Percentiles rank a stretch among this genome's conserved stretches.
These are phyloP conservation scores for Celastrina argiolus DNA, from an alignment of 2,888 invertebrate species.

Conservation along the genomic window DNA sequence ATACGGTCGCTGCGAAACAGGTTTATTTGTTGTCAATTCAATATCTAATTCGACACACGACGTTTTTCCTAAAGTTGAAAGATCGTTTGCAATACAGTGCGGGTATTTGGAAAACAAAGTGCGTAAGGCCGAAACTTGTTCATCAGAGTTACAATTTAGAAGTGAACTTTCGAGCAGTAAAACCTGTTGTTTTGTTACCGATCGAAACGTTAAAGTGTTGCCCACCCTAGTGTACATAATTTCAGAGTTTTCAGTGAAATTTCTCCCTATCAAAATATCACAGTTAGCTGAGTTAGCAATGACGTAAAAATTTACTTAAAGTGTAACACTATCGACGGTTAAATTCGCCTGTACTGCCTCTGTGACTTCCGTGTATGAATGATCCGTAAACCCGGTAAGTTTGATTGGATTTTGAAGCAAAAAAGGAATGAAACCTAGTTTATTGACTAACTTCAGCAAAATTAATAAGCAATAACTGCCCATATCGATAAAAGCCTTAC, in stretches of 20 bases:
- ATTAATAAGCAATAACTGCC: conserved; percentile 19
- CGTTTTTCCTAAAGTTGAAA: no score
- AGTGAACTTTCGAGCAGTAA: no score
- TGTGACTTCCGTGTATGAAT: neutral
- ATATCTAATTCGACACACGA: no score
- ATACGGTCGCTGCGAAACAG: conserved; percentile 21
- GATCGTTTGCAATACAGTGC: no score
- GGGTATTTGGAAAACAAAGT: no score
- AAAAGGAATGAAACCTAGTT: neutral
- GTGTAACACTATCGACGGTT: neutral
- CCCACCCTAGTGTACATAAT: conserved; percentile 33
- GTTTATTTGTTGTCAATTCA: no score
- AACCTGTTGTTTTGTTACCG: neutral
- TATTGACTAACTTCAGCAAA: neutral
- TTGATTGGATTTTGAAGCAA: neutral
- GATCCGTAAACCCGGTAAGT: neutral
- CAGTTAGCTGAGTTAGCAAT: conserved; percentile 26
- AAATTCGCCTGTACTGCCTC: neutral
- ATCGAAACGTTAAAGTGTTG: conserved; percentile 26
- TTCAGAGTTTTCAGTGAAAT: conserved; percentile 32
- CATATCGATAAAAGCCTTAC: conserved; percentile 6
- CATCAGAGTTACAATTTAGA: no score
- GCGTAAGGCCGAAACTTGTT: no score
- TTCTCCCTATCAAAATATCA: conserved; percentile 31
- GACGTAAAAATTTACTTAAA: conserved; percentile 25